Percentiles rank a stretch among this genome's conserved stretches.
These are phyloP conservation scores for Acipenser transmontanus DNA, from an alignment of 2,797 vertebrate genomes.

Conservation along the genomic window DNA sequence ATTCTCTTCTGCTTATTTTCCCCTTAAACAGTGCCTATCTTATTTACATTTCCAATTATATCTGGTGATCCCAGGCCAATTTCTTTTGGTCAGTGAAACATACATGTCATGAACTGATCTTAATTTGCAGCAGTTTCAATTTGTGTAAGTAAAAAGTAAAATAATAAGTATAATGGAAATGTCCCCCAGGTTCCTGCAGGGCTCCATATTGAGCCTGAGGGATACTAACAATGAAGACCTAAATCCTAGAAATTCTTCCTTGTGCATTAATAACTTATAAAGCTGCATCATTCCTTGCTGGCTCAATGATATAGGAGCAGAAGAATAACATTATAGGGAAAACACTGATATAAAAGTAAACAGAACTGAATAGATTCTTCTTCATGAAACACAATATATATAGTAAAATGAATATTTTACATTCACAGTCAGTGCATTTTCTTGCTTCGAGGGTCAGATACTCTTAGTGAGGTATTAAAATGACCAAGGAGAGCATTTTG, in stretches of 20 bases:
- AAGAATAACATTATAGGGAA: conserved; percentile 30
- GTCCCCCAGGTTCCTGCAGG: not conserved
- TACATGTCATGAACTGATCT: conserved; percentile 33
- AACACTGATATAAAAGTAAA: conserved; percentile 18
- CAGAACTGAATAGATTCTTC: not conserved
- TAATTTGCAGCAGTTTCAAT: conserved; percentile 21
- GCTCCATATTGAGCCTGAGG: conserved; percentile 10
- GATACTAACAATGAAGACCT: not conserved
- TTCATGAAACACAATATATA: no score
- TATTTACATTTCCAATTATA: conserved; percentile 16
- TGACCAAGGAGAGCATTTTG: no score
- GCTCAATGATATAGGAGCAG: conserved; percentile 41
- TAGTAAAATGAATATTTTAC: no score
- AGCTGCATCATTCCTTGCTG: conserved; percentile 32
- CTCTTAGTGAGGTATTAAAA: no score
- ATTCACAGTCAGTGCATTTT: no score
- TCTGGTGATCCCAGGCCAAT: conserved; percentile 8
- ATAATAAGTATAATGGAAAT: not conserved
- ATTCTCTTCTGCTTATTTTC: conserved; percentile 35
- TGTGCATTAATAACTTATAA: conserved; percentile 27
- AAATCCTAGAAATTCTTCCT: conserved; percentile 11
- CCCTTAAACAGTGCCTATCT: conserved; percentile 25
- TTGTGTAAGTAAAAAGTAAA: no score
- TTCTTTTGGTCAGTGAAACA: conserved; percentile 37
- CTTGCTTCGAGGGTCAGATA: no score